Conservation (phyloP, 1,140 invertebrate genomes). For the Drosophila malerkotliana region DNA sequence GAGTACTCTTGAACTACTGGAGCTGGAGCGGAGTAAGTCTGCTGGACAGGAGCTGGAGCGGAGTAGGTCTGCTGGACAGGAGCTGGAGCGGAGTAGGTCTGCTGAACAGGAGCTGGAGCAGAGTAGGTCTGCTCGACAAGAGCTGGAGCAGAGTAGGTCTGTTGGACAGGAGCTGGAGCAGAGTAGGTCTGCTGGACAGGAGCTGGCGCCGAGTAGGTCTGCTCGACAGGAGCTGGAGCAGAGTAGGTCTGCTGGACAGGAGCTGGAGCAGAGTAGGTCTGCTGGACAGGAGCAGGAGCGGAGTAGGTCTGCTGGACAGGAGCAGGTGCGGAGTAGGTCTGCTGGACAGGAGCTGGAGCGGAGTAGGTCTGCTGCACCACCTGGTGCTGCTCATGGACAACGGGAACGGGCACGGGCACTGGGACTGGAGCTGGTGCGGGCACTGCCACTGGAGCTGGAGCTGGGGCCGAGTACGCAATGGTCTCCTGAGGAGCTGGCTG, state of each 20-base stretch:
- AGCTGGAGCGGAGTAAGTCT: neutral
- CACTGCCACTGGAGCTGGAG: neutral
- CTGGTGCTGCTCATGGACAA: neutral
- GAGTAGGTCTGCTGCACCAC: neutral
- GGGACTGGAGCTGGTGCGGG: neutral
- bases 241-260: neutral
- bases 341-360: constrained; percentile 3
- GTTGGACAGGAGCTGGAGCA: constrained; percentile 1
- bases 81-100: neutral
- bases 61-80: neutral
- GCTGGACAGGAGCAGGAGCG: constrained; percentile 2
- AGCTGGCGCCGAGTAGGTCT: constrained; percentile 3
- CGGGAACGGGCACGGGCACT: constrained; percentile 1
- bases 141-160: constrained; percentile 4
- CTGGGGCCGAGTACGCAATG: neutral
- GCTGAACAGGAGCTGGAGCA: constrained; percentile 14
- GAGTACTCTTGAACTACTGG: neutral
- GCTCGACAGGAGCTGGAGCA: constrained; percentile 2
- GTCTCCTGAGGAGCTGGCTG: constrained; percentile 10
- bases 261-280: constrained; percentile 4
- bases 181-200: neutral
- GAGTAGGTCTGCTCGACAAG: neutral
- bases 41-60: neutral
- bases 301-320: neutral
- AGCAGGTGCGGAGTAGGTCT: constrained; percentile 4